Base-by-base conservation (phyloP, 2,888 invertebrate species). In the Sesia bembeciformis region DNA sequence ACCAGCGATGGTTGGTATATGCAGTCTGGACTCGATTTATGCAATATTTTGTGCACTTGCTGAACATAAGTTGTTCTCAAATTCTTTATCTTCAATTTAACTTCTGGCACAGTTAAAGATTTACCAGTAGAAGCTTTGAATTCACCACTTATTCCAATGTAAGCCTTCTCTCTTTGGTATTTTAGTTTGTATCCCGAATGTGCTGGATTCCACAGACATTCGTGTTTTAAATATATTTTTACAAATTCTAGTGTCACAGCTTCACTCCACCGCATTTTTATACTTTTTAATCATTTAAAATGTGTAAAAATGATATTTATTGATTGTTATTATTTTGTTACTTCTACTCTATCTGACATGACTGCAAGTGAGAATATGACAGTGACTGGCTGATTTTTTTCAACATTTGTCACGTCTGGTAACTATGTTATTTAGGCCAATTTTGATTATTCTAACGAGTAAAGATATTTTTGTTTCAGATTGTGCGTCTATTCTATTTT, bases 41-140 rank as follows among this genome's bases (percentile, higher is more conserved):
- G 72, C 39, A 84, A 61, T 59, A 90, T 85, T 71, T 90, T 90
- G 56, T 82, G 75, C 3, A 90, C 76, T 70, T 90, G 81, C 62
- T 90, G 90, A 7, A 73, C 66, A 52, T 90, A 90, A 0, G 90
- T 90, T n/a, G 85, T 84, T 56, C 90, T 70, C 5, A 90, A 67
- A 58, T 83, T 89, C 62, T 87, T 90, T 46, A 90, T 89, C 68
- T 90, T 90, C 61, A 78, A 75, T 67, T 85, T 90, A 3, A 89
- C 80, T 67, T 90, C 90, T 1, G 74, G 70, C n/a, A 81, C 59
- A 38, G 68, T 66, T 40, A 87, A 59, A 5, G 64, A 63, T 64
- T 78, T 85, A 54, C 68, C 72, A 4, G 84, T 77, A 3, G 76
- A 61, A 40, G 58, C 59, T 62, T 77, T 76, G 58, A 88, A 86